Percentiles rank a stretch among this genome's conserved stretches.
phyloP scores from a whole-genome alignment of 1,140 invertebrate species.

The Aphis craccivora region DNA sequence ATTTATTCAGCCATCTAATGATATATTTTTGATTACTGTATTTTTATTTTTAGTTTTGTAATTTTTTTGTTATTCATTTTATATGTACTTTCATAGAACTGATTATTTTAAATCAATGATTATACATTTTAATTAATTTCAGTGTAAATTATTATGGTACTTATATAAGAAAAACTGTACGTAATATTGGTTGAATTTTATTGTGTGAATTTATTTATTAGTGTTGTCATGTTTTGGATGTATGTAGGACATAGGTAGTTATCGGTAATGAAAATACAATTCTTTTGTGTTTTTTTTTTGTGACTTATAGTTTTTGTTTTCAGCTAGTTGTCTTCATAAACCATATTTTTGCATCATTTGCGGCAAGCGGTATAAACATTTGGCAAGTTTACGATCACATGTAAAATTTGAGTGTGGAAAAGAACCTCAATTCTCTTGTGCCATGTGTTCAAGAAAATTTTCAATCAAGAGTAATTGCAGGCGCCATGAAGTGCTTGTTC shows the following conservation, averaged over 20 bases:
- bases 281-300: not conserved
- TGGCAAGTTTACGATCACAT: constrained; percentile 64
- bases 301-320: constrained; percentile 54
- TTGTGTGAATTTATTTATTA: constrained; percentile 24
- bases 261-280: not conserved
- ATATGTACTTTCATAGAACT: not conserved
- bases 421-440: constrained; percentile 64
- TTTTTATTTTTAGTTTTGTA: not conserved
- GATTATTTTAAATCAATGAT: not conserved
- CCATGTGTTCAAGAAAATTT: constrained; percentile 60
- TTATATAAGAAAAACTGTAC: not conserved
- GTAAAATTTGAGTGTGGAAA: constrained; percentile 64
- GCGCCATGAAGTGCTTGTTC: constrained; percentile 47
- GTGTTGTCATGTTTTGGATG: not conserved
- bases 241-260: constrained; percentile 34
- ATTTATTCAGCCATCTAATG: not conserved
- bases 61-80: not conserved
- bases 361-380: constrained; percentile 59
- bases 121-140: not conserved
- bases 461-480: constrained; percentile 62
- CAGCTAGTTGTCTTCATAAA: constrained; percentile 64
- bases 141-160: not conserved
- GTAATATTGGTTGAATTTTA: not conserved
- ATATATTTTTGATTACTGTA: not conserved
- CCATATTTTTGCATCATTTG: constrained; percentile 59